phyloP scores from a whole-genome alignment of 2,888 invertebrate species.

The Entomobrya proxima region DNA sequence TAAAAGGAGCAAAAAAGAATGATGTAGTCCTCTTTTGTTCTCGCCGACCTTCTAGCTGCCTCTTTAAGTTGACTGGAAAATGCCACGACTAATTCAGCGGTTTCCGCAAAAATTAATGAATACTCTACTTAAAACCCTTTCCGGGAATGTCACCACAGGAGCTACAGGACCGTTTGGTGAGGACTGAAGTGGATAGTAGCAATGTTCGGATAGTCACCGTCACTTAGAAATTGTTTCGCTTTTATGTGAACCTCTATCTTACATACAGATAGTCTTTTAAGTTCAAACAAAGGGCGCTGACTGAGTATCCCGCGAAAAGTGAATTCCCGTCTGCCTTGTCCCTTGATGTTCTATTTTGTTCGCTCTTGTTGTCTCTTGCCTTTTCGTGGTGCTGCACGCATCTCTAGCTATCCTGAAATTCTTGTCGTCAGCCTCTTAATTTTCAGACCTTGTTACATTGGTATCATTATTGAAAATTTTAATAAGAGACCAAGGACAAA shows the following conservation, averaged over 20 bases:
- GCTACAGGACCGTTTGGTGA: neutral
- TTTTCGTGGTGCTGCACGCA: neutral
- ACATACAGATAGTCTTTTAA: too few species aligned
- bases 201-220: too few species aligned
- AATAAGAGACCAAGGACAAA: neutral
- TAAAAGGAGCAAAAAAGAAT: neutral
- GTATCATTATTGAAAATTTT: slow-evolving; percentile 19
- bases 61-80: slow-evolving; percentile 1
- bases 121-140: slow-evolving; percentile 7
- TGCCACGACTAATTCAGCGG: slow-evolving; percentile 20
- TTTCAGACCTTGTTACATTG: neutral
- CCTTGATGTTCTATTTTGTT: neutral
- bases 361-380: neutral
- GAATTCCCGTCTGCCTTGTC: neutral
- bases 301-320: neutral
- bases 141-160: neutral
- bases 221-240: too few species aligned
- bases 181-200: neutral
- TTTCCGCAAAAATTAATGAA: slow-evolving; percentile 42
- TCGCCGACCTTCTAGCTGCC: neutral
- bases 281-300: neutral
- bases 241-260: too few species aligned
- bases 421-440: neutral
- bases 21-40: neutral
- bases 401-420: neutral